Conservation (phyloP, 2,113 vertebrate genomes). For the Hippolais icterina region DNA sequence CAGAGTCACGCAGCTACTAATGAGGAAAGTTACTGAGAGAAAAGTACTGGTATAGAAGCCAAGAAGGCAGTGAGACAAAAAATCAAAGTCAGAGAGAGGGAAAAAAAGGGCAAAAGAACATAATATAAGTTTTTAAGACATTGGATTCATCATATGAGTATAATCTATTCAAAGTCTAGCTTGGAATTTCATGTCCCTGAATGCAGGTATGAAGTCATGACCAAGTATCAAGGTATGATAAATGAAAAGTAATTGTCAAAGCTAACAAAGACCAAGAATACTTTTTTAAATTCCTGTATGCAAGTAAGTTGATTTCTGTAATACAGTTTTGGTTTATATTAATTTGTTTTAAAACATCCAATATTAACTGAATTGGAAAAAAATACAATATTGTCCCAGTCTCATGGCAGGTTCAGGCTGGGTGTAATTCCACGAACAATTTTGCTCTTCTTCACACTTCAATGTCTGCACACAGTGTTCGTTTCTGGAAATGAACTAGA, state of each 20-base stretch:
- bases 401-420: neutral
- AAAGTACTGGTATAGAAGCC: neutral
- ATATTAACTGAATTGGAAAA: neutral
- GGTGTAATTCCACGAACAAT: neutral
- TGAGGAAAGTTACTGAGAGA: neutral
- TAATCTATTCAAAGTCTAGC: neutral
- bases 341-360: neutral
- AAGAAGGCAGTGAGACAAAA: neutral
- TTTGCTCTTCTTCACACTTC: neutral
- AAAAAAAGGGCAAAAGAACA: neutral
- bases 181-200: neutral
- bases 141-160: neutral
- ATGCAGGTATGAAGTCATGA: neutral
- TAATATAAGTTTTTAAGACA: neutral
- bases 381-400: neutral
- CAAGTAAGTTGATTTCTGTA: neutral
- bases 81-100: neutral
- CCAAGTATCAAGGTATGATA: neutral
- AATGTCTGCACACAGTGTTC: neutral
- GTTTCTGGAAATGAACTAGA: neutral
- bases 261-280: neutral
- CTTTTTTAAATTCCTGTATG: neutral
- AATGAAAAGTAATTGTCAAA: neutral
- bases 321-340: neutral
- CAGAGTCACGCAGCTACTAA: neutral